Conservation (phyloP, 1,140 invertebrate genomes). For the Helicoverpa zea region DNA sequence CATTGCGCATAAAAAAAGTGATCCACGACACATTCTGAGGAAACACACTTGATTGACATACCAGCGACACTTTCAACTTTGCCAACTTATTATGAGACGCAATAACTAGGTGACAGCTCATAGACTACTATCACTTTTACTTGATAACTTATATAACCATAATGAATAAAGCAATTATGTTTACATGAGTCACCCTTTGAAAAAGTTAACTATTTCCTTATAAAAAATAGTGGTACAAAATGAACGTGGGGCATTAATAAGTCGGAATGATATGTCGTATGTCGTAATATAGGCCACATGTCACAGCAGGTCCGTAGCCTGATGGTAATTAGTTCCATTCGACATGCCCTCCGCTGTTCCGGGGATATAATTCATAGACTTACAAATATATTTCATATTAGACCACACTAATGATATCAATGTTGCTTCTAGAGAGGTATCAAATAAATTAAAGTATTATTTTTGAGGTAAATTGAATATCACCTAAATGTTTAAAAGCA, state of each 20-base stretch:
- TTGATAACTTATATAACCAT: not conserved
- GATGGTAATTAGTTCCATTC: slow-evolving; percentile 76
- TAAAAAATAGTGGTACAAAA: slow-evolving; percentile 36
- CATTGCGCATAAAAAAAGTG: slow-evolving; percentile 56
- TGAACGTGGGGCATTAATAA: slow-evolving; percentile 42
- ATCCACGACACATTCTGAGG: slow-evolving; percentile 11
- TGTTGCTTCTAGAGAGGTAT: slow-evolving; percentile 6
- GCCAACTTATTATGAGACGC: not conserved
- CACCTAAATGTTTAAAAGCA: too few relatives aligned
- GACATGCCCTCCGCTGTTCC: slow-evolving; percentile 71
- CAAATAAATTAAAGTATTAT: slow-evolving; percentile 28
- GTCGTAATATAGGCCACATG: slow-evolving; percentile 65
- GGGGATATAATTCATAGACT: slow-evolving; percentile 57
- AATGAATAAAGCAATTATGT: not conserved
- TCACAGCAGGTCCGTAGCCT: slow-evolving; percentile 63
- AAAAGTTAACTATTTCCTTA: slow-evolving; percentile 24
- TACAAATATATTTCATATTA: slow-evolving; percentile 53
- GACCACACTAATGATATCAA: slow-evolving; percentile 50
- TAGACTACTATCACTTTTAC: slow-evolving; percentile 19
- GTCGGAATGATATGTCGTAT: slow-evolving; percentile 45
- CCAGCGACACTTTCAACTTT: slow-evolving; percentile 15
- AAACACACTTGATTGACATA: slow-evolving; percentile 14
- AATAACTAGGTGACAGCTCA: not conserved
- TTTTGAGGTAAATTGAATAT: not conserved
- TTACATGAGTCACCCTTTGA: slow-evolving; percentile 16